Evolutionary conservation across 92 coral and sea anemone genomes (phyloP), one percentile per base, ranked within the genome.

Genomic region (Siderastrea radians): DNA sequence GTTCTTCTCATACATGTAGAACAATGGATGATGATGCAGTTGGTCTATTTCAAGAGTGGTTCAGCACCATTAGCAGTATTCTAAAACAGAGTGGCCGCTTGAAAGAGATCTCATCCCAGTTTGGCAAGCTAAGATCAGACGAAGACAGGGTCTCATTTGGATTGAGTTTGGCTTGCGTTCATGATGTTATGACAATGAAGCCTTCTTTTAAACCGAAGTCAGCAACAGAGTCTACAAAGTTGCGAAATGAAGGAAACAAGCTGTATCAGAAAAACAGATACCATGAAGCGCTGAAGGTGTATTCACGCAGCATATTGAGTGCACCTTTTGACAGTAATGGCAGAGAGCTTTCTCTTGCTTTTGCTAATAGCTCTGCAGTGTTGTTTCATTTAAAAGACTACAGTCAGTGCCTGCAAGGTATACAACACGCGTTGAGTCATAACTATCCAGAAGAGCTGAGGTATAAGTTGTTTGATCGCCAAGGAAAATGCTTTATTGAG

Each of bases 341-440:
- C 55, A 86, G 74, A 68, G 94, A 95, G 62, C 76, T 91, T 7
- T 78, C 99, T 9, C 93, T 95, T 79, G 99, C 98, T 45, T 85
- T 87, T 90, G 99, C 99, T 17, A 97, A 97, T 72, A 93, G 97
- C 65, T 97, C 99, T 57, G 99, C 99, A n/a, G 97, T 92, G 7
- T 79, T 93, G 73, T 93, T 88, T 46, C 90, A 95, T 61, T 75
- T 95, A 65, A 77, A 86, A 54, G 80, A 95, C 54, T 89, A 92
- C 75, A 77, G 5, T 13, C 85, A 84, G 4, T 97, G 98, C 74
- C 78, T 95, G 67, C 83, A 84, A 47, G 98, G 93, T 74, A 96
- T 98, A 74, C 92, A 92, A 53, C 75, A 83, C 57, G 94, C 98
- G 10, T 89, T 95, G 62, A 79, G 74, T 47, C 51, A 70, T 72